Evolutionary conservation across 2,797 vertebrate genomes (phyloP).

Genomic region (Gallinago stenura): DNA sequence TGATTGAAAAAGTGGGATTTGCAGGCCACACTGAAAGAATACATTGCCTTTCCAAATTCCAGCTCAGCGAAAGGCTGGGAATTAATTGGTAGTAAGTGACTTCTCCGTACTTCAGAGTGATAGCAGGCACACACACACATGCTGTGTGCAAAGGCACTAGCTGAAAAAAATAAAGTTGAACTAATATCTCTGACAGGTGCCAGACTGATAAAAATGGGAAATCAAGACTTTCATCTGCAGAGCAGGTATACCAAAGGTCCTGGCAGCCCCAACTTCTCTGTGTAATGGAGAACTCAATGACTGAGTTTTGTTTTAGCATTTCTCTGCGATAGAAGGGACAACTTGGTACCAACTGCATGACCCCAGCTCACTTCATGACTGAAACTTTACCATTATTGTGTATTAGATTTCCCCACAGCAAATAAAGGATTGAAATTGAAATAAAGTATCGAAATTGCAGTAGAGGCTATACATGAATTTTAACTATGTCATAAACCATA

Average conservation of each 20-base stretch:
- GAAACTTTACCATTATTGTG: not conserved
- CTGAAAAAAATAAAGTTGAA: not conserved
- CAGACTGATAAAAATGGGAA: not conserved
- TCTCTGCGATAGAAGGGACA: not conserved
- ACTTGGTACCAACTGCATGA: not conserved
- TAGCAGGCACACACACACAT: not conserved
- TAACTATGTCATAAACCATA: not conserved
- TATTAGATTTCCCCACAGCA: not conserved
- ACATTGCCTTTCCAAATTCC: not conserved
- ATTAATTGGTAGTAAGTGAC: not conserved
- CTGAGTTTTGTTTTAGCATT: not conserved
- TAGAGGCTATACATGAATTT: conserved; percentile 5
- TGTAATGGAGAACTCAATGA: not conserved
- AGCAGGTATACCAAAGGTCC: not conserved
- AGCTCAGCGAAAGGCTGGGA: not conserved
- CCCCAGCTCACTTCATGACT: not conserved
- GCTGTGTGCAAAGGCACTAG: not conserved
- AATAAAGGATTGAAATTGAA: conserved; percentile 3
- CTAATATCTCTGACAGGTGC: not conserved
- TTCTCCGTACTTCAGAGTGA: not conserved
- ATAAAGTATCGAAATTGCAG: conserved; percentile 29
- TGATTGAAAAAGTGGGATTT: not conserved
- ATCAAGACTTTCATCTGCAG: not conserved
- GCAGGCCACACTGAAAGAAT: not conserved
- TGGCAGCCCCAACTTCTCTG: not conserved